Evolutionary conservation across 2,113 vertebrate species (phyloP).

Genomic region (Eudyptes chrysolophus): DNA sequence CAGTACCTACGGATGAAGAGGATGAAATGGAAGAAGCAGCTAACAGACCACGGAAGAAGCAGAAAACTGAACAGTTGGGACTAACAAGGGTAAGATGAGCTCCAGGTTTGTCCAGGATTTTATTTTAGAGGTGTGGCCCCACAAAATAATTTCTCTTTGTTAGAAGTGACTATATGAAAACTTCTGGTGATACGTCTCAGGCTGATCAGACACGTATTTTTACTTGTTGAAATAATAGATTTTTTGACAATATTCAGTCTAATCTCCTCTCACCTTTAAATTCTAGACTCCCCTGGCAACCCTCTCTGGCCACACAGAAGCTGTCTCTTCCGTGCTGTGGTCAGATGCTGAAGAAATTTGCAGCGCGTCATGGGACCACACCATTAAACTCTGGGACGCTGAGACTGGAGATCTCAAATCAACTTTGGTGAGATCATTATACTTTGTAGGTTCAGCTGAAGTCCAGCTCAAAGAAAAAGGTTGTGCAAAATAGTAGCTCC

Average conservation of each 20-base stretch:
- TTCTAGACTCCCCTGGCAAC: constrained; percentile 91
- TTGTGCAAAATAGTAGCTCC: not conserved
- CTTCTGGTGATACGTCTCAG: not conserved
- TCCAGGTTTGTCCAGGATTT: not conserved
- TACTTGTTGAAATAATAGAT: not conserved
- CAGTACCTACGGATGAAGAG: constrained; percentile 92
- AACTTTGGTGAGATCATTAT: constrained; percentile 80
- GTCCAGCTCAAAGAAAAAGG: not conserved
- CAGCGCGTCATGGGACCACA: constrained; percentile 97
- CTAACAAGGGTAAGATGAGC: constrained; percentile 84
- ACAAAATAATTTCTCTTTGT: not conserved
- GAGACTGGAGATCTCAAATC: constrained; percentile 88
- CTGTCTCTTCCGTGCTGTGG: constrained; percentile 93
- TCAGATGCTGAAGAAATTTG: constrained; percentile 89
- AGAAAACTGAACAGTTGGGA: constrained; percentile 93
- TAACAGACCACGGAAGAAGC: constrained; percentile 92
- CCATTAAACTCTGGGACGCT: constrained; percentile 91
- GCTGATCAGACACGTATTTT: not conserved
- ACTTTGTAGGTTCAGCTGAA: not conserved
- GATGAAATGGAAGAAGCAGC: constrained; percentile 86
- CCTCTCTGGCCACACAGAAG: constrained; percentile 92
- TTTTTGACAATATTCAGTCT: not conserved
- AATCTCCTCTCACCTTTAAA: not conserved
- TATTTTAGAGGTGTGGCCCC: not conserved
- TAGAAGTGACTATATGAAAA: not conserved